These are phyloP conservation scores for Dasysyrphus tricinctus DNA, from an alignment of 2,888 invertebrate genomes.

Conservation along the genomic window DNA sequence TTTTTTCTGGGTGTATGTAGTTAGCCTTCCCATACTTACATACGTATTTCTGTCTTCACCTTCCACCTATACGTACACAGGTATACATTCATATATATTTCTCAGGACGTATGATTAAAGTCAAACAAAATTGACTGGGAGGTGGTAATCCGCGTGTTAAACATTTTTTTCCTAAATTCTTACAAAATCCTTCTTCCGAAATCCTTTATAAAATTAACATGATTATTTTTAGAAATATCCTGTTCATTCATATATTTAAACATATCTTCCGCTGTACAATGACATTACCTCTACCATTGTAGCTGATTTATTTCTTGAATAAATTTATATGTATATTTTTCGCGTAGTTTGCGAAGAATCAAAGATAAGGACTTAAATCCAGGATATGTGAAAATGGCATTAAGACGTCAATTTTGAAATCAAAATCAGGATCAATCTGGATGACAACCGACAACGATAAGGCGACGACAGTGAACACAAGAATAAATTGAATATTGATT, in stretches of 20 bases:
- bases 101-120: too few species aligned
- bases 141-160: too few species aligned
- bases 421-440: constrained; percentile 52
- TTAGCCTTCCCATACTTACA: too few species aligned
- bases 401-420: constrained; percentile 67
- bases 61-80: too few species aligned
- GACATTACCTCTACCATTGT: background rate
- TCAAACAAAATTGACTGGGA: too few species aligned
- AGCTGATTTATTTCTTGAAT: constrained; percentile 32
- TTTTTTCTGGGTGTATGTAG: too few species aligned
- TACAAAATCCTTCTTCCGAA: background rate
- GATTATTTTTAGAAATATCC: constrained; percentile 22
- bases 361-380: constrained; percentile 65
- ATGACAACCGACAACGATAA: constrained; percentile 45
- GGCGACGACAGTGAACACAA: constrained; percentile 33
- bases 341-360: constrained; percentile 52
- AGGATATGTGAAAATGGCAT: constrained; percentile 58
- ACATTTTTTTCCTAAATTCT: too few species aligned
- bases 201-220: background rate
- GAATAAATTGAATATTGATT: constrained; percentile 73
- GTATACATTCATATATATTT: too few species aligned
- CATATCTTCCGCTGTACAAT: constrained; percentile 19
- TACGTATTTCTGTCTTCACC: too few species aligned
- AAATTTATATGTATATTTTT: background rate
- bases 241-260: background rate